Evolutionary conservation across 1,140 invertebrate species (phyloP), one percentile per base, ranked within the genome.

Genomic region (Ctenoplectra terminalis): DNA sequence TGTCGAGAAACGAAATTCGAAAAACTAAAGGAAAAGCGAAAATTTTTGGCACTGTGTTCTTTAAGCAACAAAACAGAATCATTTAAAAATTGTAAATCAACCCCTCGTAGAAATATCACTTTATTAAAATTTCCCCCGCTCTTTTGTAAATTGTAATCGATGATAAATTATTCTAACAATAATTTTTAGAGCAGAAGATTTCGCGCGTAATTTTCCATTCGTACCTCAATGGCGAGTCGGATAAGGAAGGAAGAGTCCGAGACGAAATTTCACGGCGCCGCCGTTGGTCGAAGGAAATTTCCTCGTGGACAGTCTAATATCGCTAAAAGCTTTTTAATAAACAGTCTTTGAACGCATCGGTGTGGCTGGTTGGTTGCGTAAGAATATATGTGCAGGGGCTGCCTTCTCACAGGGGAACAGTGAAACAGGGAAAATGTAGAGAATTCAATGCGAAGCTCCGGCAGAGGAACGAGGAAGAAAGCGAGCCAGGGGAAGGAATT

Each of bases 271-370:
- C 56, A 3, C 13, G 17, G 26, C 20, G 17, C 40, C 70, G 29
- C 54, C 17, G 75, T 3, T 20, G 13, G 61, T n/a, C 54, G 40
- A 60, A 74, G 52, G 52, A 74, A 74, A 69, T 70, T 81, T 71
- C 15, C 54, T 63, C 60, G 64, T 82, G 80, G 76, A 67, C 83
- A 76, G 81, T 86, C 73, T 89, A 90, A 90, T 90, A 89, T 90
- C 83, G 74, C 88, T 90, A 87, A 90, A 90, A 90, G 89, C 89
- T 90, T 90, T 90, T 90, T 89, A 90, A 89, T 89, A 89, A 88
- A 89, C 87, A 88, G 85, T 85, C 75, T 89, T 84, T 82, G 61
- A 83, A 72, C 40, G 50, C 71, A 66, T 54, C 48, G 75, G 74
- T 29, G 58, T 58, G 61, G 54, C 52, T 43, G 58, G 69, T 46